Percentiles rank a stretch among this genome's conserved stretches.
phyloP scores from a whole-genome alignment of 2,797 vertebrate genomes.

The Enteromius argenteus region DNA sequence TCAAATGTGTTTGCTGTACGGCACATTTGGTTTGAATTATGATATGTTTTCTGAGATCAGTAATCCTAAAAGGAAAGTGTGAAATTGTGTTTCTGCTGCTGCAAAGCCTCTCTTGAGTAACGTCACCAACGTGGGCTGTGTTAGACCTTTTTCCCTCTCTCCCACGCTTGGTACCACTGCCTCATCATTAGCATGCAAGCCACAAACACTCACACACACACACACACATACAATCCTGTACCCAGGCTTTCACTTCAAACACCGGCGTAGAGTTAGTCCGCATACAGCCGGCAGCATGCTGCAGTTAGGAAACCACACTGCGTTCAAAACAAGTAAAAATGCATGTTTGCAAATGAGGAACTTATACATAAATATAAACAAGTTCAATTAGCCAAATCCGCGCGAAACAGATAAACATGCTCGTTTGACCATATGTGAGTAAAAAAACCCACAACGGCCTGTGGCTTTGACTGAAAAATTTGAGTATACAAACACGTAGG shows the following conservation, averaged over 20 bases:
- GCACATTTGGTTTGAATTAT: slow-evolving; percentile 57
- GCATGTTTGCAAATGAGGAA: slow-evolving; percentile 42
- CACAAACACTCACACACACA: slow-evolving; percentile 63
- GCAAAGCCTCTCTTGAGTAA: slow-evolving; percentile 66
- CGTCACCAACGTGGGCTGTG: slow-evolving; percentile 73
- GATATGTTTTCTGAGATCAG: slow-evolving; percentile 41
- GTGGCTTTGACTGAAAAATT: slow-evolving; percentile 17
- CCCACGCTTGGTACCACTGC: slow-evolving; percentile 79
- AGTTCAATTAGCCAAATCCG: slow-evolving; percentile 6
- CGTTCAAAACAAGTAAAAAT: slow-evolving; percentile 49
- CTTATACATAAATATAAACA: slow-evolving; percentile 28
- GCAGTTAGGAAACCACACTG: slow-evolving; percentile 5
- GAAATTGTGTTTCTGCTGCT: slow-evolving; percentile 52
- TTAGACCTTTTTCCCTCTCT: slow-evolving; percentile 81
- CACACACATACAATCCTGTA: slow-evolving; percentile 32
- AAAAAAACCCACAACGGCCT: slow-evolving; percentile 20
- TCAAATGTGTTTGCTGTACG: slow-evolving; percentile 7
- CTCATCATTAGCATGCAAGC: slow-evolving; percentile 81
- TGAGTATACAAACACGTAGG: slow-evolving; percentile 43
- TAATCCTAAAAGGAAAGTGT: slow-evolving; percentile 44
- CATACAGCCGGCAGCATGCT: slow-evolving; percentile 46
- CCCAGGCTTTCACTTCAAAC: slow-evolving; percentile 54
- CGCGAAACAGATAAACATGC: slow-evolving; percentile 14
- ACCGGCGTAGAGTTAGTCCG: slow-evolving; percentile 38
- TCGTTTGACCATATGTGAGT: not conserved